Conservation (phyloP, 1,140 invertebrate genomes). For the Drosophila punjabiensis region DNA sequence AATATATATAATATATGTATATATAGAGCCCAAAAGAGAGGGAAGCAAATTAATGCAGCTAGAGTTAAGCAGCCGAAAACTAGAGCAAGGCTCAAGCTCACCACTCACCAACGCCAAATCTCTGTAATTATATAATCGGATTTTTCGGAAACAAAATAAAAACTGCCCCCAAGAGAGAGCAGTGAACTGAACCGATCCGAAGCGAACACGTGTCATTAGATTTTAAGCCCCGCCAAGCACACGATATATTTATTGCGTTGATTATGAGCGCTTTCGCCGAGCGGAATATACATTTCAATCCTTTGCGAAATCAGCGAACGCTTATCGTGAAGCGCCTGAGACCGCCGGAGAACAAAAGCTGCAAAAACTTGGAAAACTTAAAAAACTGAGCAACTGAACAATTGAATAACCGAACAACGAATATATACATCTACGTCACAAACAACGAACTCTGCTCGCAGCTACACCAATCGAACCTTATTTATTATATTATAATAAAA, state of each 20-base stretch:
- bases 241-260: conserved; percentile 50
- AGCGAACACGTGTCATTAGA: conserved; percentile 44
- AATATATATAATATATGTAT: conserved; percentile 18
- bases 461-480: conserved; percentile 59
- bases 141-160: conserved; percentile 11
- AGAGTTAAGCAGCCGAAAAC: conserved; percentile 47
- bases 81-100: conserved; percentile 62
- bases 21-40: conserved; percentile 37
- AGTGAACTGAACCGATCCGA: conserved; percentile 11
- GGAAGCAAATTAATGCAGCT: conserved; percentile 24
- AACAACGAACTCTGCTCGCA: conserved; percentile 54
- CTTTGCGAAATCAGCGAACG: conserved; percentile 73
- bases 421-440: conserved; percentile 22
- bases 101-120: conserved; percentile 19
- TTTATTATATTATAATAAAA: conserved; percentile 18
- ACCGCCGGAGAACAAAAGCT: conserved; percentile 61
- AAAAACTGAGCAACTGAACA: not conserved
- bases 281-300: conserved; percentile 65
- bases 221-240: conserved; percentile 21
- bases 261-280: conserved; percentile 72
- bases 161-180: conserved; percentile 2
- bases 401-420: conserved; percentile 30
- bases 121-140: conserved; percentile 33
- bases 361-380: not conserved
- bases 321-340: conserved; percentile 70